Evolutionary conservation across 2,797 vertebrate genomes (phyloP).

Genomic region (Xenopus petersii): DNA sequence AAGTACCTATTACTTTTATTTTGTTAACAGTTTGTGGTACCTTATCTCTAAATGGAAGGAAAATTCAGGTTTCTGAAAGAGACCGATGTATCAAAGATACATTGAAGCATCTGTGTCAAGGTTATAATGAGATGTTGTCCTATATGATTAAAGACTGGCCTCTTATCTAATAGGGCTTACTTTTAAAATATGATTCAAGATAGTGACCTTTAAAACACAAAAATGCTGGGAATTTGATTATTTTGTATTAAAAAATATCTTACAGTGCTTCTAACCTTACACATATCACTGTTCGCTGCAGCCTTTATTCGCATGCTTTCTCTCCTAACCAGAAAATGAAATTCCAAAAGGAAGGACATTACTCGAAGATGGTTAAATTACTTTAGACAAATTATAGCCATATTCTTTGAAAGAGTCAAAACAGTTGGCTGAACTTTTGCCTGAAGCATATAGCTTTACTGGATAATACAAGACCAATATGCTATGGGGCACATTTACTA

Average conservation of each 20-base stretch:
- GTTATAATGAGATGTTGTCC: slow-evolving; percentile 4
- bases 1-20: not conserved
- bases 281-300: not conserved
- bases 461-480: too few relatives aligned
- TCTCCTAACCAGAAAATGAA: slow-evolving; percentile 7
- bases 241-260: slow-evolving; percentile 9
- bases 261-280: slow-evolving; percentile 1
- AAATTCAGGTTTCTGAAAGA: not conserved
- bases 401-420: slow-evolving; percentile 3
- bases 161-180: slow-evolving; percentile 13
- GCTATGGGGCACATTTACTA: too few relatives aligned
- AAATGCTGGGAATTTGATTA: slow-evolving; percentile 14
- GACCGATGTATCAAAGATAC: slow-evolving; percentile 1
- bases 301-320: not conserved
- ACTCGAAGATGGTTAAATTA: slow-evolving; percentile 18
- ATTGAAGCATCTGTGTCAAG: not conserved
- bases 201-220: slow-evolving; percentile 6
- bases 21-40: not conserved
- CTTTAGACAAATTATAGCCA: slow-evolving; percentile 2
- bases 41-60: slow-evolving; percentile 10
- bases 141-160: slow-evolving; percentile 18
- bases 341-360: slow-evolving; percentile 18
- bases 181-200: slow-evolving; percentile 6
- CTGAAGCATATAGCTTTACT: not conserved
- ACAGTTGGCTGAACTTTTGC: slow-evolving; percentile 10